A percentile compares a stretch with the other conserved stretches of the same genome.
Evolutionary conservation across 2,888 invertebrate genomes (phyloP).

Genomic region (Tuberolachnus salignus): DNA sequence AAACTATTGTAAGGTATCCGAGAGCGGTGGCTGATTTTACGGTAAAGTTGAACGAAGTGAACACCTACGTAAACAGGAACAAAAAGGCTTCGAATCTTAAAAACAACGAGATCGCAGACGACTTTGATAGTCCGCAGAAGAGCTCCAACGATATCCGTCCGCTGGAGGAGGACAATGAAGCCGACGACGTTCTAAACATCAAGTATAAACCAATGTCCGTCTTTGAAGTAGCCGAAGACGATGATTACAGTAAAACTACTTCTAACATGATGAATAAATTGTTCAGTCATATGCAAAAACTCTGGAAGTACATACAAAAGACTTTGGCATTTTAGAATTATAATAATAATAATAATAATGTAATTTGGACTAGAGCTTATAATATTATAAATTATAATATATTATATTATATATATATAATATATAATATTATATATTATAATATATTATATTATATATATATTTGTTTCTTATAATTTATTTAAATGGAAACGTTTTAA

Average conservation of each 20-base stretch:
- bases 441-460: no score
- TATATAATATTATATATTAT: no score
- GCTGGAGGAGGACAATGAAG: not conserved
- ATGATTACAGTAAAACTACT: not conserved
- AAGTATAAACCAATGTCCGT: constrained; percentile 40
- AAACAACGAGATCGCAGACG: constrained; percentile 26
- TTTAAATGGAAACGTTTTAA: no score
- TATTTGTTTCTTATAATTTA: no score
- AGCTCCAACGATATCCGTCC: not conserved
- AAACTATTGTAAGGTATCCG: not conserved
- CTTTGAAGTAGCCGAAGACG: constrained; percentile 9
- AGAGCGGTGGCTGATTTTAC: constrained; percentile 45
- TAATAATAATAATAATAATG: not conserved
- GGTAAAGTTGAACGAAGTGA: constrained; percentile 47
- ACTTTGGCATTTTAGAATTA: constrained; percentile 16
- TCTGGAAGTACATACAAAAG: constrained; percentile 41
- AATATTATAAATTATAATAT: no score
- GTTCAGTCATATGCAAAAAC: constrained; percentile 26
- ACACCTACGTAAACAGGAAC: constrained; percentile 25
- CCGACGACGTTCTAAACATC: not conserved
- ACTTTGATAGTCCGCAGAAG: not conserved
- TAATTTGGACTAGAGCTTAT: no score
- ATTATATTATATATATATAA: no score
- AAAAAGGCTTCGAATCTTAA: not conserved
- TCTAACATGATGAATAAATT: constrained; percentile 16